Percentiles rank a stretch among this genome's conserved stretches.
Evolutionary conservation across 2,888 invertebrate species (phyloP).

Genomic region (Stictocephala bisonia): DNA sequence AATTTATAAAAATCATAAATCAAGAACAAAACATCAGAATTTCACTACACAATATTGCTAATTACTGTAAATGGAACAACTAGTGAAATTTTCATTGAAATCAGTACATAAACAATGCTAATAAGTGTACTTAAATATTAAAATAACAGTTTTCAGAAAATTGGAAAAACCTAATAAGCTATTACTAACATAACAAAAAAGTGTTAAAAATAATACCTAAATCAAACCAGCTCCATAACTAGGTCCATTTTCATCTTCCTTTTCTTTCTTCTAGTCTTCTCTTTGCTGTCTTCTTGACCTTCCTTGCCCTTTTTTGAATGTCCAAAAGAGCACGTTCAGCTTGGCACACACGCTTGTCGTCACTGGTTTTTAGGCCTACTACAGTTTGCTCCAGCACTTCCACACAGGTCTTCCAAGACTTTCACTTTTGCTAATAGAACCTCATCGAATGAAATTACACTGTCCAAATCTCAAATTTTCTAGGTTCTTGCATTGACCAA

Average conservation of each 20-base stretch:
- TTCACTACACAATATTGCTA: no score
- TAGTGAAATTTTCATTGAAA: no score
- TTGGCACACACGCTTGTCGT: neutral
- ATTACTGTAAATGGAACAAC: no score
- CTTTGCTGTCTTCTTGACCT: slow-evolving; percentile 1
- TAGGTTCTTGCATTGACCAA: neutral
- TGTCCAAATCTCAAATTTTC: neutral
- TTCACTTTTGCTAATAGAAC: neutral
- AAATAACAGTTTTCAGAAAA: no score
- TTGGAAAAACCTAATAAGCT: no score
- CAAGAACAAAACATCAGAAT: no score
- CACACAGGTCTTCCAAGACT: slow-evolving; percentile 22
- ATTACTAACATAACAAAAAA: no score
- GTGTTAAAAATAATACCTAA: no score
- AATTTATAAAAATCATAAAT: no score
- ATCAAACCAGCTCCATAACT: slow-evolving; percentile 15
- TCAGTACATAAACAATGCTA: no score
- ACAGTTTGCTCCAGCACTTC: slow-evolving; percentile 6
- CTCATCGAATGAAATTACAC: slow-evolving; percentile 1
- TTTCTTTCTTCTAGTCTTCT: slow-evolving; percentile 12
- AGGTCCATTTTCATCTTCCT: slow-evolving; percentile 10
- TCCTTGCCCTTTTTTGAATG: slow-evolving; percentile 15
- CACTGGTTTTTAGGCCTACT: neutral
- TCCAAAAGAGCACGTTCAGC: neutral
- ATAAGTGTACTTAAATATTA: no score